phyloP scores from a whole-genome alignment of 2,888 invertebrate genomes.

The Nymphalis polychloros region DNA sequence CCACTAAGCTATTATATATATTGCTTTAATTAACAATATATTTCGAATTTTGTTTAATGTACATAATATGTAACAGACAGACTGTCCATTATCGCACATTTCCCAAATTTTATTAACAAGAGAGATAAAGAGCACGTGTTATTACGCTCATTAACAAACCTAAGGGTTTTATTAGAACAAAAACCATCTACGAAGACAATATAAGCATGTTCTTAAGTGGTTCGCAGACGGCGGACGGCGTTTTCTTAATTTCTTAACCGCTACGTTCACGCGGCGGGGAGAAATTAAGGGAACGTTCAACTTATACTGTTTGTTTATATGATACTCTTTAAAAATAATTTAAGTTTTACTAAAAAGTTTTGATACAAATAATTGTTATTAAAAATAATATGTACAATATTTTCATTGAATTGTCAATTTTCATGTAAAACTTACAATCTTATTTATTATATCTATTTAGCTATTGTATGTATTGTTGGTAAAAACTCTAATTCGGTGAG shows the following conservation, averaged over 20 bases:
- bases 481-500: too few relatives aligned
- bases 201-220: constrained; percentile 68
- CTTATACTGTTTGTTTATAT: constrained; percentile 48
- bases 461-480: too few relatives aligned
- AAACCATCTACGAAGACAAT: constrained; percentile 73
- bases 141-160: constrained; percentile 71
- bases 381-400: too few relatives aligned
- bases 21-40: too few relatives aligned
- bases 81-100: constrained; percentile 4
- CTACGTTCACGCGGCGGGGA: constrained; percentile 74
- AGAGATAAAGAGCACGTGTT: constrained; percentile 45
- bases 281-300: constrained; percentile 80
- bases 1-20: too few relatives aligned
- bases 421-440: too few relatives aligned
- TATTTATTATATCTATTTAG: too few relatives aligned
- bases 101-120: constrained; percentile 10
- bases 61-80: neutral
- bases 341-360: too few relatives aligned
- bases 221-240: constrained; percentile 69
- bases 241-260: constrained; percentile 80
- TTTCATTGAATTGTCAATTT: too few relatives aligned
- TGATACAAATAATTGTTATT: too few relatives aligned
- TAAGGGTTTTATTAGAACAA: constrained; percentile 73
- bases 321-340: too few relatives aligned
- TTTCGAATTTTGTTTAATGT: neutral